phyloP scores from a whole-genome alignment of 1,140 invertebrate species.

The Planococcus citri region DNA sequence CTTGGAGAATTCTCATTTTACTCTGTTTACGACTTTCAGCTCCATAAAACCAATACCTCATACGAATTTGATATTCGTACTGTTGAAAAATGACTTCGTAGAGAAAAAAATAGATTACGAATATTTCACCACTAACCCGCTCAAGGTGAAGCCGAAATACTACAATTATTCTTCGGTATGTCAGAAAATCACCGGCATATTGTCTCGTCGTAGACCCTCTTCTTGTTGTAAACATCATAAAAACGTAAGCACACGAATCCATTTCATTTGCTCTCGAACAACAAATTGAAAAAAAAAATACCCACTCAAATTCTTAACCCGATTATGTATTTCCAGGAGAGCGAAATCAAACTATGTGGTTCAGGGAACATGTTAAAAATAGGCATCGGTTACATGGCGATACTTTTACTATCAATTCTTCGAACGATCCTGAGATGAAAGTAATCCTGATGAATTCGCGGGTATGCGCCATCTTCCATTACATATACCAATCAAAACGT shows the following conservation, averaged over 20 bases:
- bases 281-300: too few relatives aligned
- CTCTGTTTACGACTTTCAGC: background rate
- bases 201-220: background rate
- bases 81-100: background rate
- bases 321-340: background rate
- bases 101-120: background rate
- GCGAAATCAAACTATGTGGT: background rate
- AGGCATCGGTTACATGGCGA: background rate
- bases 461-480: too few relatives aligned
- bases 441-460: too few relatives aligned
- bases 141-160: background rate
- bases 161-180: background rate
- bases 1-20: too few relatives aligned
- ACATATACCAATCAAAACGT: too few relatives aligned
- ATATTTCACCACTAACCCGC: background rate
- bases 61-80: background rate
- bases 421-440: too few relatives aligned
- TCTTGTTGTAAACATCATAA: constrained; percentile 6
- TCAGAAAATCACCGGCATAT: background rate
- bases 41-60: background rate
- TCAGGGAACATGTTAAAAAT: background rate
- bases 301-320: too few relatives aligned
- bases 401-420: too few relatives aligned
- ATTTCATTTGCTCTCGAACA: too few relatives aligned
- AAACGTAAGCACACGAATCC: background rate